Percentiles rank a stretch among this genome's conserved stretches.
These are phyloP conservation scores for Ctenochaetus hawaiiensis DNA, from an alignment of 2,797 vertebrate genomes.

Conservation along the genomic window DNA sequence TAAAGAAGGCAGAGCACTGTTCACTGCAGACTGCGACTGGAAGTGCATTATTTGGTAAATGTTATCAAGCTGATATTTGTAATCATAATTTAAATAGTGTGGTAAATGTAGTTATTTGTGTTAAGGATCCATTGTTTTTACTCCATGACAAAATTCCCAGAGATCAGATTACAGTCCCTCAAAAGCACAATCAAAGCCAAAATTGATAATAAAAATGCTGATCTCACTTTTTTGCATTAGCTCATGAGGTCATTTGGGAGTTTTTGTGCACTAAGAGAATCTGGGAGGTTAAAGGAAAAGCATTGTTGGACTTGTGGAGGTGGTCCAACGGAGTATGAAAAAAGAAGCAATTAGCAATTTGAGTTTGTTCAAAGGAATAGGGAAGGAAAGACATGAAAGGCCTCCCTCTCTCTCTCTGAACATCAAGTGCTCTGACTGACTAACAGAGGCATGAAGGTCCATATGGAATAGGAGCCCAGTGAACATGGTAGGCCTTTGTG, in stretches of 20 bases:
- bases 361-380: conserved; percentile 54
- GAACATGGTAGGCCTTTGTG: conserved; percentile 47
- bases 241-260: conserved; percentile 18
- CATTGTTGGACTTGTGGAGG: conserved; percentile 19
- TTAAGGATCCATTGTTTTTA: background rate
- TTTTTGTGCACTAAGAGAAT: conserved; percentile 7
- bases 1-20: too few relatives aligned
- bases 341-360: conserved; percentile 57
- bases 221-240: background rate
- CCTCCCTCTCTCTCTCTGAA: conserved; percentile 32
- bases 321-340: conserved; percentile 30
- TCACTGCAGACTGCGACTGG: too few relatives aligned
- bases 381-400: conserved; percentile 54
- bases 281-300: conserved; percentile 26
- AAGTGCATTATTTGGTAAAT: too few relatives aligned
- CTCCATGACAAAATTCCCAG: background rate
- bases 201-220: background rate
- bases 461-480: conserved; percentile 40
- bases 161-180: background rate
- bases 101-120: too few relatives aligned
- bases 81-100: too few relatives aligned
- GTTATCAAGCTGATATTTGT: too few relatives aligned
- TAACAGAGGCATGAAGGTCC: conserved; percentile 50
- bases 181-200: background rate
- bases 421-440: conserved; percentile 56